These are phyloP conservation scores for Sebastes alutus DNA, from an alignment of 2,797 vertebrate species.

Conservation along the genomic window DNA sequence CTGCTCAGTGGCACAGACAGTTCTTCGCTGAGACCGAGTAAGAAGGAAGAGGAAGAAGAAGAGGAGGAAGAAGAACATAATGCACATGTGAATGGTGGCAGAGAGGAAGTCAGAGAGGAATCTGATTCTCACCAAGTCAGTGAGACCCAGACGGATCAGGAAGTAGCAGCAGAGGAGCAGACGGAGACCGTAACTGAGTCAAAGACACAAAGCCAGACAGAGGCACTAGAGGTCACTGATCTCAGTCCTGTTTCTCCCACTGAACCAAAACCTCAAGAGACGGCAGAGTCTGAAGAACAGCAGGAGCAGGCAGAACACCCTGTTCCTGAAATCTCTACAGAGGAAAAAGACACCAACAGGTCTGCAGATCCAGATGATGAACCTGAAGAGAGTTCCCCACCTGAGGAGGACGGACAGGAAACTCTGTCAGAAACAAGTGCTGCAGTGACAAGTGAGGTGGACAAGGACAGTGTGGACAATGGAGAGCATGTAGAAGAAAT, in stretches of 20 bases:
- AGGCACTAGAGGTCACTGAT: neutral
- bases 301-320: conserved; percentile 3
- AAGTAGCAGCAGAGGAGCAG: conserved; percentile 21
- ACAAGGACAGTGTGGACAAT: neutral
- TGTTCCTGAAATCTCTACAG: neutral
- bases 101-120: conserved; percentile 16
- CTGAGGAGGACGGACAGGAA: conserved; percentile 1
- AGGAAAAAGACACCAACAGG: neutral
- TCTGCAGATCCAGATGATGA: neutral
- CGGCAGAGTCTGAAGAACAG: neutral
- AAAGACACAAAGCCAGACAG: neutral
- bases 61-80: conserved; percentile 47
- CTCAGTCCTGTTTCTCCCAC: neutral
- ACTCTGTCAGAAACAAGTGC: neutral
- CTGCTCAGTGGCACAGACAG: conserved; percentile 64
- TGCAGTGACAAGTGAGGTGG: conserved; percentile 1
- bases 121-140: neutral
- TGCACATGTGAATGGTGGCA: conserved; percentile 65
- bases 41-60: conserved; percentile 37
- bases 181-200: neutral
- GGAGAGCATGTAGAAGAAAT: neutral
- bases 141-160: conserved; percentile 5
- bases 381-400: neutral
- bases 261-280: neutral
- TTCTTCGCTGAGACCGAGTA: conserved; percentile 10